Evolutionary conservation across 2,888 invertebrate species (phyloP).

Genomic region (Selenia dentaria): DNA sequence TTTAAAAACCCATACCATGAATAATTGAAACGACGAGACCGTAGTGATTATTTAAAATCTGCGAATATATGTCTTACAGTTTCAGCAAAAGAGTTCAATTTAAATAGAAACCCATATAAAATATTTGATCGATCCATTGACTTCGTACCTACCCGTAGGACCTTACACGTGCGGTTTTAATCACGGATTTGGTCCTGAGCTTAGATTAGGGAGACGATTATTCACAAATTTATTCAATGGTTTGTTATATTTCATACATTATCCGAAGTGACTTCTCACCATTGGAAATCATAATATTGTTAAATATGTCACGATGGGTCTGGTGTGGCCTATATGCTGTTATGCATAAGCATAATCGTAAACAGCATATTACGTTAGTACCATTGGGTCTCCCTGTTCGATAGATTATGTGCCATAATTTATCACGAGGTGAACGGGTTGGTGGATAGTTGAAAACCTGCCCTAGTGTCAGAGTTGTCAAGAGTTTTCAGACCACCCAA

Average conservation of each 20-base stretch:
- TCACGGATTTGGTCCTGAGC: slow-evolving; percentile 15
- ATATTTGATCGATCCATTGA: slow-evolving; percentile 29
- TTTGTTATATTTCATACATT: not conserved
- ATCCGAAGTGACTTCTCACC: not conserved
- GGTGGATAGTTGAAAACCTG: no score
- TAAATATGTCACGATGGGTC: no score
- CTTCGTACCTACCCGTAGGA: slow-evolving; percentile 22
- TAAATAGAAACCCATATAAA: slow-evolving; percentile 9
- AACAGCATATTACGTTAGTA: no score
- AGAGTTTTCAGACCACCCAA: no score
- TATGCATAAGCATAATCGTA: no score
- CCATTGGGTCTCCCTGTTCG: no score
- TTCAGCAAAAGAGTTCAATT: slow-evolving; percentile 13
- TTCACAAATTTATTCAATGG: slow-evolving; percentile 8
- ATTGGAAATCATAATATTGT: no score
- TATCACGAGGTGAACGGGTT: no score
- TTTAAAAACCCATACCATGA: slow-evolving; percentile 28
- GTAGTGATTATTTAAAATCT: slow-evolving; percentile 17
- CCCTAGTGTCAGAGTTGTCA: no score
- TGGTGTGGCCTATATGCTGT: no score
- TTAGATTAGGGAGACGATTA: slow-evolving; percentile 15
- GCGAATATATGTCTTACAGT: slow-evolving; percentile 20
- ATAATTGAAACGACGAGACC: slow-evolving; percentile 29
- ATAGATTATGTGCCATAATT: no score
- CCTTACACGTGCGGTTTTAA: slow-evolving; percentile 25